Conservation (phyloP, 2,797 vertebrate genomes). For the Peromyscus eremicus region DNA sequence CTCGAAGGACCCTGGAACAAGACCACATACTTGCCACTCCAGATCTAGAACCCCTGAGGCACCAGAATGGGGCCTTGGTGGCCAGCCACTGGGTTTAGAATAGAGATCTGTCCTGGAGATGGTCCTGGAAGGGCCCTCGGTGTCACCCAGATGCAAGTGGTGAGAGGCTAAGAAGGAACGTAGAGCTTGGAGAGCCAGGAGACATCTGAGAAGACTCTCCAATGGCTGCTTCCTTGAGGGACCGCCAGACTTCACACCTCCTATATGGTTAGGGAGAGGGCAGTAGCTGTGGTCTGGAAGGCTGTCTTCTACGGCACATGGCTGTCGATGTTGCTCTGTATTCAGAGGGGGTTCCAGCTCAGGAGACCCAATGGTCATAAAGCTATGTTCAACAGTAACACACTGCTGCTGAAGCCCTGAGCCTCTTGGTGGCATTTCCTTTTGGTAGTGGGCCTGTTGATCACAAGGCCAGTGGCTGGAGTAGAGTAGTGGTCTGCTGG, state of each 20-base stretch:
- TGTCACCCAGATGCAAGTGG: fast-evolving
- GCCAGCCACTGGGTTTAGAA: fast-evolving
- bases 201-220: background rate
- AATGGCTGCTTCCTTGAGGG: background rate
- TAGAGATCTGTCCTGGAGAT: background rate
- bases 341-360: no score
- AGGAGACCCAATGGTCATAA: background rate
- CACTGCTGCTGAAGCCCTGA: background rate
- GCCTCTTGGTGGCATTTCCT: background rate
- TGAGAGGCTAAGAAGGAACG: background rate
- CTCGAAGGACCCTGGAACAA: no score
- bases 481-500: background rate
- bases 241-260: background rate
- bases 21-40: background rate
- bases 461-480: no score
- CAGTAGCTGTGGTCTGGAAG: no score
- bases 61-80: no score
- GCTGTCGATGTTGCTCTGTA: background rate
- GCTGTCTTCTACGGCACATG: background rate
- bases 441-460: background rate
- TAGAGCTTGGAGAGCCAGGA: fast-evolving
- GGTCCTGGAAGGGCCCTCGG: background rate
- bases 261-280: fast-evolving
- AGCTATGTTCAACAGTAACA: no score
- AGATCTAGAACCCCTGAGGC: background rate